Evolutionary conservation across 2,797 vertebrate genomes (phyloP).

Genomic region (Siniperca scherzeri): DNA sequence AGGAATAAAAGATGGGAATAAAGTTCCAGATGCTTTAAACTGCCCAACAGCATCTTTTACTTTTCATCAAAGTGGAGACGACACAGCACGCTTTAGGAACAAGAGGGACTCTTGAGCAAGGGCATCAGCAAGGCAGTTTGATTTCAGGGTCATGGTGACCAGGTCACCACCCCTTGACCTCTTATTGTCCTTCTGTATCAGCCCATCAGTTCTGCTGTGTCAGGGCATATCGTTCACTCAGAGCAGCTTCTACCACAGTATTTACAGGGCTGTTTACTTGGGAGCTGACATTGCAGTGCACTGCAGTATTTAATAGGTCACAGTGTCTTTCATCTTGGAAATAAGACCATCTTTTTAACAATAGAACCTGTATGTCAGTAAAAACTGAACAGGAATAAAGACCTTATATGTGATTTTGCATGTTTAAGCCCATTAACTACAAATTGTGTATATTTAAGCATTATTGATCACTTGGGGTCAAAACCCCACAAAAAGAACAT

Average conservation of each 20-base stretch:
- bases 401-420: background rate
- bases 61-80: conserved; percentile 18
- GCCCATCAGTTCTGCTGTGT: conserved; percentile 38
- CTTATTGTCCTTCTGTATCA: conserved; percentile 33
- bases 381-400: background rate
- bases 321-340: conserved; percentile 21
- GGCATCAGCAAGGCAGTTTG: conserved; percentile 18
- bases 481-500: background rate
- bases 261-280: conserved; percentile 47
- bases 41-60: conserved; percentile 14
- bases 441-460: background rate
- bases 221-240: conserved; percentile 28
- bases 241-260: conserved; percentile 17
- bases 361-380: background rate
- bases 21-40: conserved; percentile 20
- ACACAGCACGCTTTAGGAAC: conserved; percentile 3
- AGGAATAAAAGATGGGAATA: conserved; percentile 24
- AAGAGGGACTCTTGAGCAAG: background rate
- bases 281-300: conserved; percentile 49
- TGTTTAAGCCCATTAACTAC: background rate
- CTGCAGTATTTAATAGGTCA: conserved; percentile 53
- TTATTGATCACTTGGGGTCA: background rate
- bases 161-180: conserved; percentile 36
- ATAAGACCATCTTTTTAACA: background rate
- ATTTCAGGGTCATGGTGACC: conserved; percentile 39